These are phyloP conservation scores for Armadillidium nasatum DNA, from an alignment of 1,140 invertebrate species.

Conservation along the genomic window DNA sequence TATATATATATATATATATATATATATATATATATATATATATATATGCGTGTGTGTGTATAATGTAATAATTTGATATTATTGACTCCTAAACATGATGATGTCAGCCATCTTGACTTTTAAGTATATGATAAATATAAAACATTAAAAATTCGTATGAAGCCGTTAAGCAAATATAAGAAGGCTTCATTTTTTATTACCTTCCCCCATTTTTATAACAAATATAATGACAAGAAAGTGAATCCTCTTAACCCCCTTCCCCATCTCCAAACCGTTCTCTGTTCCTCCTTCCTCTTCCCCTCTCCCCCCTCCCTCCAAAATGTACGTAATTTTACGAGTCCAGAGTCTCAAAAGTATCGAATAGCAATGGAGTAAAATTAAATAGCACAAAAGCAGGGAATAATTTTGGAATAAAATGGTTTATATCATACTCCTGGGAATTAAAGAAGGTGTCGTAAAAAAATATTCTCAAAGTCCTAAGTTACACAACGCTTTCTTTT, in stretches of 20 bases:
- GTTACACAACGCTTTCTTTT: background rate
- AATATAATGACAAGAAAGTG: background rate
- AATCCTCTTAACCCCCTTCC: background rate
- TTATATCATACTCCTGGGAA: slow-evolving; percentile 2
- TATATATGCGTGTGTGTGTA: no score
- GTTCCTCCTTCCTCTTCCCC: no score
- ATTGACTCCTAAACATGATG: background rate
- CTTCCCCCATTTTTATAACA: background rate
- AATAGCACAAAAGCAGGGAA: background rate
- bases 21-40: no score
- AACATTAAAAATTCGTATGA: background rate
- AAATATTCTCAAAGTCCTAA: background rate
- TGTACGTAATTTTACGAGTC: background rate
- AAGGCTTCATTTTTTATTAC: background rate
- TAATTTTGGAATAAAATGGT: background rate
- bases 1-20: no score
- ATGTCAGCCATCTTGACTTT: background rate
- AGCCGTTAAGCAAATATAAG: background rate
- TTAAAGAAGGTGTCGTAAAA: background rate
- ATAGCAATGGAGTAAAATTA: background rate
- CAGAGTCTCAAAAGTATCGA: background rate
- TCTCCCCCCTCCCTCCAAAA: background rate
- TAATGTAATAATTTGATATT: background rate
- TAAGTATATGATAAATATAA: background rate
- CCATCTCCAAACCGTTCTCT: no score